Evolutionary conservation across 1,140 invertebrate species (phyloP), one percentile per base, ranked within the genome.

Genomic region (Neelides sp.): DNA sequence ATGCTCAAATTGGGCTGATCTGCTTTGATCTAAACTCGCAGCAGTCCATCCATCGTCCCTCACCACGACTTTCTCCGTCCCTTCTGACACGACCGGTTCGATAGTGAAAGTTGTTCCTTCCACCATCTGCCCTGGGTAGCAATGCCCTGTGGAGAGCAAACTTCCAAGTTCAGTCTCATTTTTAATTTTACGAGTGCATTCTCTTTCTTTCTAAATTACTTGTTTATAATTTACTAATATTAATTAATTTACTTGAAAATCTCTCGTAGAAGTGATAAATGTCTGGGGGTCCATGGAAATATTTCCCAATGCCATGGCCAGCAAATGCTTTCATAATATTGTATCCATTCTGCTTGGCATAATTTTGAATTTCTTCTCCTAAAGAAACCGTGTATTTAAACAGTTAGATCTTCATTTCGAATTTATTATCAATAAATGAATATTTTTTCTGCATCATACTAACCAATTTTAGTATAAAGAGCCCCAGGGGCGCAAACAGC

Each of bases 71-170:
- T 81, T 70, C 10, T 72, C 66, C 2, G 61, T 66, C 1, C 90
- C 89, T 62, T 88, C 78, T 17, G 76, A 76, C 17, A 95, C 62
- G 13, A 85, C 78, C n/a, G 92, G 92, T 64, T 95, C 91, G 36
- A 96, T 85, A 1, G 91, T 95, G 64, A 96, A 95, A 1, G 83
- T 85, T 85, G 93, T 94, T 20, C 89, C 89, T 35, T 80, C 63
- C 57, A 74, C 61, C 90, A 95, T 94, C 26, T 69, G 61, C n/a
- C 79, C 83, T 8, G 75, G 69, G 61, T 74, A 73, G 37, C 75
- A 58, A 67, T 89, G 83, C 57, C 71, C 84, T 86, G 59, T n/a
- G 37, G 7, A 40, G 5, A 26, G 8, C 5, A 49, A 15, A 12
- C 10, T 8, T 7, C 30, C 39, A 26, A 26, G 3, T 40, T 26